These are phyloP conservation scores for Diogma glabrata DNA, from an alignment of 2,888 invertebrate species.

Conservation along the genomic window DNA sequence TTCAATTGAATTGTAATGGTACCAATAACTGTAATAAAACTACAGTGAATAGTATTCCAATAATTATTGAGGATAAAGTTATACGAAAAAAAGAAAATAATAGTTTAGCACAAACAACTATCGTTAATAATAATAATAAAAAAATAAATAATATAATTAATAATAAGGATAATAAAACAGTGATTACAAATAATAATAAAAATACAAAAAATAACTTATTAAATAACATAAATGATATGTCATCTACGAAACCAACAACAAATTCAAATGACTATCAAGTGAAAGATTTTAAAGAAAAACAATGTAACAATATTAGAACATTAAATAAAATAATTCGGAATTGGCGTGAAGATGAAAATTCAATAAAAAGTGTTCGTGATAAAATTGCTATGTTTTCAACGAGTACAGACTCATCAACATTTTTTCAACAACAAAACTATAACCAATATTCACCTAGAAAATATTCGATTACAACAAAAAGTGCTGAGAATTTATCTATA, in stretches of 20 bases:
- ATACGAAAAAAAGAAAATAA: conserved; percentile 10
- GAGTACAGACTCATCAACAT: conserved; percentile 35
- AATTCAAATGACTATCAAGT: too few species aligned
- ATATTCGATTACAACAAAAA: conserved; percentile 4
- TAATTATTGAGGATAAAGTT: conserved; percentile 9
- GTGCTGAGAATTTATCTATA: background rate
- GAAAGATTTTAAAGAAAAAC: too few species aligned
- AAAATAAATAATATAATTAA: background rate
- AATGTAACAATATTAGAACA: background rate
- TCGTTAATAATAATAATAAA: background rate
- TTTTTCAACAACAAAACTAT: too few species aligned
- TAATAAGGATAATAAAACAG: conserved; percentile 1
- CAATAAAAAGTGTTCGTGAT: conserved; percentile 69
- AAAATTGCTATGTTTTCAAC: conserved; percentile 80
- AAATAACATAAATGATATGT: conserved; percentile 6
- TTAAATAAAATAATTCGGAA: conserved; percentile 16
- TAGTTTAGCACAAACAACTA: background rate
- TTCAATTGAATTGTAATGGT: conserved; percentile 10
- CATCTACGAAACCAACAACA: background rate
- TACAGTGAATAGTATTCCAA: background rate
- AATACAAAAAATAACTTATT: conserved; percentile 4
- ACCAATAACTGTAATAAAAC: background rate
- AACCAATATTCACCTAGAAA: conserved; percentile 26
- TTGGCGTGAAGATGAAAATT: conserved; percentile 63
- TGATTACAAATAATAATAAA: background rate